Evolutionary conservation across 2,888 invertebrate species (phyloP).

Genomic region (Amphipyra berbera): DNA sequence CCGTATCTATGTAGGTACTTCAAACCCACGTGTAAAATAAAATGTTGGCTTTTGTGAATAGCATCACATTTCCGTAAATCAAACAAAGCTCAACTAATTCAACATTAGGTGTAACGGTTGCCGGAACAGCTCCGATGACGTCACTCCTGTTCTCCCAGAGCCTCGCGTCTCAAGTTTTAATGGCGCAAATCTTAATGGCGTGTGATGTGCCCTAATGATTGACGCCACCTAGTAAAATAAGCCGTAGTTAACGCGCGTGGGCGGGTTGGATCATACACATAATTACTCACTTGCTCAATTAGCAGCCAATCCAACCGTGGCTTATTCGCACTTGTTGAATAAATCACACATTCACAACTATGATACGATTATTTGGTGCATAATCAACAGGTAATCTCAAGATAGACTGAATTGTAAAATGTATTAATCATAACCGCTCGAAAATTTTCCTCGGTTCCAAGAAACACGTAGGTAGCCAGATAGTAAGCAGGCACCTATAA

Average conservation of each 20-base stretch:
- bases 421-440: conserved; percentile 16
- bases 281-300: conserved; percentile 53
- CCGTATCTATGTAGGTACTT: neutral
- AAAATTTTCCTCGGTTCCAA: conserved; percentile 27
- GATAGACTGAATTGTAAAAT: conserved; percentile 16
- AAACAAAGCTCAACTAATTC: conserved; percentile 8
- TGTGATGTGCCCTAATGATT: conserved; percentile 44
- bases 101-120: conserved; percentile 5
- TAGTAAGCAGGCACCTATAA: conserved; percentile 41
- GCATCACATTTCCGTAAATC: conserved; percentile 13
- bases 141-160: conserved; percentile 17
- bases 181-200: conserved; percentile 38
- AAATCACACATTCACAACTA: conserved; percentile 34
- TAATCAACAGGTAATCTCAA: conserved; percentile 14
- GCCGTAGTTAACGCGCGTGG: conserved; percentile 35
- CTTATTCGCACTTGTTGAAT: conserved; percentile 36
- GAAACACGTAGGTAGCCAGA: conserved; percentile 27
- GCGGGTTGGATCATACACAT: conserved; percentile 41
- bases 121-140: conserved; percentile 24
- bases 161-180: conserved; percentile 24
- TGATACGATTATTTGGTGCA: conserved; percentile 4
- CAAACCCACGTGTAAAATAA: conserved; percentile 6
- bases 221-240: conserved; percentile 46
- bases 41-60: conserved; percentile 1
- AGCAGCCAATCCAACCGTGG: conserved; percentile 34